Evolutionary conservation across 2,113 vertebrate species (phyloP), one percentile per base, ranked within the genome.

Genomic region (Scalopus aquaticus): DNA sequence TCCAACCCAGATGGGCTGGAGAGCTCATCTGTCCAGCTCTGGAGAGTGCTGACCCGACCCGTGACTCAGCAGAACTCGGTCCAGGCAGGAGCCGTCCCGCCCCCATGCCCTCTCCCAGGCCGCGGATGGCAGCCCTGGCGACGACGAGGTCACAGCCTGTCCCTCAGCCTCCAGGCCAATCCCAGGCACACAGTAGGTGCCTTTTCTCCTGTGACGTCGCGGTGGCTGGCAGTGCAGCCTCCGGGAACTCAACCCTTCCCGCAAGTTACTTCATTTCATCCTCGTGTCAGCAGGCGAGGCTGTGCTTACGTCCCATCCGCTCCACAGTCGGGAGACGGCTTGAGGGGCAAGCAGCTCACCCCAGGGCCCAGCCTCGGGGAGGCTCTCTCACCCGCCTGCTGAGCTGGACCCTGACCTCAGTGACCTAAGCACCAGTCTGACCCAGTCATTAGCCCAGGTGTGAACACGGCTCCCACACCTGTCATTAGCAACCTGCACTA

Each of bases 371-470:
- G 62, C 35, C 11, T 9, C 67, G 35, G 60, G 54, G 16, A 2
- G 16, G 9, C 20, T 8, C 19, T 8, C 54, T 3, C 64, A 20
- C 35, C 54, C 51, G 15, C 67, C 67, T 44, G 69, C 10, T 9
- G 24, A 11, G 20, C 69, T 28, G 69, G 69, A 26, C 24, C 2
- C 80, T 8, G 69, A 19, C 42, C 35, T 51, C 2, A 0, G 39
- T n/a, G 67, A 90, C 84, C 87, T 54, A 78, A 3, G 89, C 35
- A 13, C 16, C 80, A 37, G 78, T 44, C 86, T 72, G 72, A 70
- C 67, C 87, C 95, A 91, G 74, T 96, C 95, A 97, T 97, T 95
- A 97, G 44, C 70, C 77, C 76, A 96, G 93, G 90, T 83, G 92
- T 95, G 93, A 97, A 86, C 42, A 65, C 26, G 42, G 77, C 62